phyloP scores from a whole-genome alignment of 1,140 invertebrate species.

The Hermetia illucens region DNA sequence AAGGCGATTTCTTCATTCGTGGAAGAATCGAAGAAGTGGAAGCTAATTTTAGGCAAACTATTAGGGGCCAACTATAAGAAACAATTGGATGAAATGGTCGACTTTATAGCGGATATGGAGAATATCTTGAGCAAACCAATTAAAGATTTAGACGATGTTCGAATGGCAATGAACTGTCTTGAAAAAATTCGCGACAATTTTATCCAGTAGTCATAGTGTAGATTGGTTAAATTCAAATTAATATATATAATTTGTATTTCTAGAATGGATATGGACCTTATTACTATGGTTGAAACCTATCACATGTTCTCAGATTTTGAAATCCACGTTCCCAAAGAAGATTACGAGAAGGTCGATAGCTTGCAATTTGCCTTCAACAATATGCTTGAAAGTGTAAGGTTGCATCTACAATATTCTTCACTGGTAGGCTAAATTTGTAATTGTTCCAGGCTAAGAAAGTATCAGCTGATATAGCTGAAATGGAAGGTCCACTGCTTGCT shows the following conservation, averaged over 20 bases:
- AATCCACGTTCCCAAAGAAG: slow-evolving; percentile 58
- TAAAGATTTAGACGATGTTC: slow-evolving; percentile 56
- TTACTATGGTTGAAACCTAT: slow-evolving; percentile 67
- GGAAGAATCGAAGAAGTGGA: slow-evolving; percentile 60
- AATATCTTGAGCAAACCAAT: slow-evolving; percentile 49
- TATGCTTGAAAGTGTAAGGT: slow-evolving; percentile 51
- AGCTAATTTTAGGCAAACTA: slow-evolving; percentile 42
- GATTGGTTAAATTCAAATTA: background rate
- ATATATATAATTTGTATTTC: slow-evolving; percentile 22
- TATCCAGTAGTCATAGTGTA: slow-evolving; percentile 40
- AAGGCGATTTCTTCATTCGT: slow-evolving; percentile 33
- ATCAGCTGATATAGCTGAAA: slow-evolving; percentile 53
- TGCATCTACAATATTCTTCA: slow-evolving; percentile 11
- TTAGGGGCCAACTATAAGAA: slow-evolving; percentile 45
- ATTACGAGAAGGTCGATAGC: slow-evolving; percentile 62
- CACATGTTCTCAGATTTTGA: slow-evolving; percentile 52
- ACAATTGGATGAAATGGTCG: slow-evolving; percentile 44
- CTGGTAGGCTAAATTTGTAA: background rate
- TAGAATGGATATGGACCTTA: slow-evolving; percentile 57
- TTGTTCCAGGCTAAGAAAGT: slow-evolving; percentile 45
- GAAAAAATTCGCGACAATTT: slow-evolving; percentile 56
- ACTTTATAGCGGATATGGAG: slow-evolving; percentile 53
- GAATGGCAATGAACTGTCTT: slow-evolving; percentile 59
- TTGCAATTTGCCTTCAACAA: slow-evolving; percentile 62
- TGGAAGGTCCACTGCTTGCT: slow-evolving; percentile 58